Evolutionary conservation across 2,888 invertebrate species (phyloP), one percentile per base, ranked within the genome.

Genomic region (Drosophila cognata): DNA sequence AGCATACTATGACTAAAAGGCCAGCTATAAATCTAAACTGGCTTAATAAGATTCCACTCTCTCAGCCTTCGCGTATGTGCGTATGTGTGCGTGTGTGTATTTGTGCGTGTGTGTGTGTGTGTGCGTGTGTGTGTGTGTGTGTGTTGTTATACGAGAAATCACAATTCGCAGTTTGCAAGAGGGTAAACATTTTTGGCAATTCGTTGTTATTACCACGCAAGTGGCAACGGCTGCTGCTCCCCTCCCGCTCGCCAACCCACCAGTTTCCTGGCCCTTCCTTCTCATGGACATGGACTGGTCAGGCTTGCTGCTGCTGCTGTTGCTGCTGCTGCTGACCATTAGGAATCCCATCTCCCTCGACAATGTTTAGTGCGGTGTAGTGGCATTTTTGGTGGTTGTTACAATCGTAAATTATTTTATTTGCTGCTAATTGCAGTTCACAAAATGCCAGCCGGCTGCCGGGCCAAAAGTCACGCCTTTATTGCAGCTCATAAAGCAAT

Each of bases 341-440:
- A 59, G 18, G 2, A 31, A 1, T 4, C 31, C 33, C 46, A 16
- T n/a, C 46, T 29, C 25, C 13, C 53, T 28, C 57, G 35, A 25
- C 67, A 48, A 35, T 55, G 50, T 62, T 74, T 53, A 70, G 67
- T 73, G 67, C 60, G 63, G 33, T 62, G 60, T 63, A 56, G 71
- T 71, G 69, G 81, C 66, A 83, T 74, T 87, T 79, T 75, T 21
- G 31, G 29, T 57, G 81, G 73, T 79, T 76, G 86, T 83, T 79
- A 78, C 84, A 85, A 88, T 89, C 90, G 90, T 88, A 87, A 89
- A 87, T 89, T 88, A 89, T 87, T 87, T 87, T 89, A 87, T 89
- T 87, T 89, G 86, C 87, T 87, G 90, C 87, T 89, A 87, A 87
- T 87, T 87, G 90, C 80, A 88, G 90, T 88, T 79, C 84, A 83